Conservation (phyloP, 2,113 vertebrate species). For the Syngnathus scovelli region DNA sequence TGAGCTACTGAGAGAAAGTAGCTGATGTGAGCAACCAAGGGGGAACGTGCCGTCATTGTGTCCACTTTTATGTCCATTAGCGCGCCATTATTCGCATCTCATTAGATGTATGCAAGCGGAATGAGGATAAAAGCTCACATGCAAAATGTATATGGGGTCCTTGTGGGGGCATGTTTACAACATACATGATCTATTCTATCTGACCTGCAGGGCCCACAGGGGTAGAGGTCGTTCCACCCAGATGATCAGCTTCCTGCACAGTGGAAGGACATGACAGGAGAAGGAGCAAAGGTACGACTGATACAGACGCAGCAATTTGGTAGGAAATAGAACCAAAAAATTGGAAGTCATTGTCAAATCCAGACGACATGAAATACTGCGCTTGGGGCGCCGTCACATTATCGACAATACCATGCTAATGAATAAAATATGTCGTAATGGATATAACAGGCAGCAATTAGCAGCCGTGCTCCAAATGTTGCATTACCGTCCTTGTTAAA, state of each 20-base stretch:
- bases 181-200: conserved; percentile 27
- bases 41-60: conserved; percentile 33
- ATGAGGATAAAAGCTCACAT: not conserved
- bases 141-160: not conserved
- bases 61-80: conserved; percentile 12
- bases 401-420: not conserved
- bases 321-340: not conserved
- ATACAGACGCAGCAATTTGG: not conserved
- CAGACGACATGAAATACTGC: not conserved
- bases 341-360: not conserved
- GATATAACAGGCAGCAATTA: not conserved
- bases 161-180: conserved; percentile 12
- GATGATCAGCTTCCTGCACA: conserved; percentile 75
- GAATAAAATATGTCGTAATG: not conserved
- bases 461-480: not conserved
- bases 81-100: not conserved
- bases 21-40: conserved; percentile 42
- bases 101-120: not conserved
- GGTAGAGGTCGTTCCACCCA: conserved; percentile 80
- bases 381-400: not conserved
- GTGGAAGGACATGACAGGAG: conserved; percentile 1
- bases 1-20: conserved; percentile 53
- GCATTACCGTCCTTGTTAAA: not conserved
- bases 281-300: not conserved
- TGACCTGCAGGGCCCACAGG: conserved; percentile 80